Evolutionary conservation across 2,888 invertebrate genomes (phyloP).

Genomic region (Drosophila quinaria): DNA sequence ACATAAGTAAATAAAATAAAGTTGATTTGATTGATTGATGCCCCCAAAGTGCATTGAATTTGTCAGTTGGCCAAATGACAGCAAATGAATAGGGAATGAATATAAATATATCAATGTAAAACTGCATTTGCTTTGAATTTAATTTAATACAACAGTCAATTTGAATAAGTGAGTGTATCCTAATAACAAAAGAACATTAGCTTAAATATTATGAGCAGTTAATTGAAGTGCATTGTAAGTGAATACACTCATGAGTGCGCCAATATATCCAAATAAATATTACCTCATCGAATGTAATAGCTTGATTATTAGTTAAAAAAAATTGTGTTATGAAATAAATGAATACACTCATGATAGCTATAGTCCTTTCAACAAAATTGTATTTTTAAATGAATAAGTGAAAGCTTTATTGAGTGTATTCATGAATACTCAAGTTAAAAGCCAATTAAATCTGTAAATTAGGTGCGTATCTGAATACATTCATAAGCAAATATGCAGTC

Average conservation of each 20-base stretch:
- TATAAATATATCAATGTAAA: conserved; percentile 1
- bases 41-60: conserved; percentile 23
- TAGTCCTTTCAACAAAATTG: background rate
- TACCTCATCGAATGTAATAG: background rate
- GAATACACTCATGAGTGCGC: conserved; percentile 9
- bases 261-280: background rate
- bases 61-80: conserved; percentile 28
- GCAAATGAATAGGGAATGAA: conserved; percentile 16
- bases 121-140: background rate
- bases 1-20: conserved; percentile 1
- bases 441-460: background rate
- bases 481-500: background rate
- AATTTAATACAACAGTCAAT: background rate
- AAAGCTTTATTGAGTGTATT: conserved; percentile 22
- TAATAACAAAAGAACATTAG: background rate
- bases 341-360: background rate
- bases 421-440: background rate
- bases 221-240: background rate
- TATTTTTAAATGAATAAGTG: background rate
- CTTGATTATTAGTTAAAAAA: background rate
- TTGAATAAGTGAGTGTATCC: background rate
- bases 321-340: no score
- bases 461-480: conserved; percentile 4
- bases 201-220: background rate
- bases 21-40: conserved; percentile 47